Conservation (phyloP, 1,140 invertebrate genomes). For the Drosophila subobscura region DNA sequence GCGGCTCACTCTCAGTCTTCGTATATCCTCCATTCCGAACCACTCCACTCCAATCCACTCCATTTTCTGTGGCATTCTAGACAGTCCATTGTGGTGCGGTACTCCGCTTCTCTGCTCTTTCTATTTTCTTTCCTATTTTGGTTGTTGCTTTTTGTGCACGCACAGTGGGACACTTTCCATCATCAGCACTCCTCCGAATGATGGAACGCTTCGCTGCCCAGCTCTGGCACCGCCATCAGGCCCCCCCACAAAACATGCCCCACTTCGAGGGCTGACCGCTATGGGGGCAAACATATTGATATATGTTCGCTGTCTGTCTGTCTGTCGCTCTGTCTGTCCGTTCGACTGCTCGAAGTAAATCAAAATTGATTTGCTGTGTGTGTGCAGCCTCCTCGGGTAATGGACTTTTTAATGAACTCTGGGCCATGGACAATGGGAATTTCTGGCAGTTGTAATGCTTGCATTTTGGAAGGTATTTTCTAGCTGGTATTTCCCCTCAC, state of each 20-base stretch:
- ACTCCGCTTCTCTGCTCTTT: constrained; percentile 27
- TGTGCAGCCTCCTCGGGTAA: constrained; percentile 34
- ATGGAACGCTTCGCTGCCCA: constrained; percentile 73
- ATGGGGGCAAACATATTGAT: constrained; percentile 50
- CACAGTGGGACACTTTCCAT: constrained; percentile 79
- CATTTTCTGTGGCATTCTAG: constrained; percentile 28
- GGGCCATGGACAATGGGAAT: constrained; percentile 11
- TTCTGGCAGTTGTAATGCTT: not conserved
- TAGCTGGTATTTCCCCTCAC: too few species aligned
- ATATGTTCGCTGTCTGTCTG: constrained; percentile 29
- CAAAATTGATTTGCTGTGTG: constrained; percentile 72
- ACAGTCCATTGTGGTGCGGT: constrained; percentile 49
- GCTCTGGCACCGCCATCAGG: constrained; percentile 40
- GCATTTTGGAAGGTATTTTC: not conserved
- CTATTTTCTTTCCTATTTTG: constrained; percentile 30
- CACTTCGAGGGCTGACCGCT: constrained; percentile 29
- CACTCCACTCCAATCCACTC: not conserved
- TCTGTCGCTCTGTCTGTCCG: constrained; percentile 1
- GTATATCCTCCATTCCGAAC: not conserved
- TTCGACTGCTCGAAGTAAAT: constrained; percentile 60
- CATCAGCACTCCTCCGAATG: constrained; percentile 71
- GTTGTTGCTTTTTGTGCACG: constrained; percentile 51
- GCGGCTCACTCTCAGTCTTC: constrained; percentile 50
- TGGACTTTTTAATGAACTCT: constrained; percentile 75
- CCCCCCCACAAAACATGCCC: constrained; percentile 49